phyloP scores from a whole-genome alignment of 2,797 vertebrate species.

The Corythornis leucogaster region DNA sequence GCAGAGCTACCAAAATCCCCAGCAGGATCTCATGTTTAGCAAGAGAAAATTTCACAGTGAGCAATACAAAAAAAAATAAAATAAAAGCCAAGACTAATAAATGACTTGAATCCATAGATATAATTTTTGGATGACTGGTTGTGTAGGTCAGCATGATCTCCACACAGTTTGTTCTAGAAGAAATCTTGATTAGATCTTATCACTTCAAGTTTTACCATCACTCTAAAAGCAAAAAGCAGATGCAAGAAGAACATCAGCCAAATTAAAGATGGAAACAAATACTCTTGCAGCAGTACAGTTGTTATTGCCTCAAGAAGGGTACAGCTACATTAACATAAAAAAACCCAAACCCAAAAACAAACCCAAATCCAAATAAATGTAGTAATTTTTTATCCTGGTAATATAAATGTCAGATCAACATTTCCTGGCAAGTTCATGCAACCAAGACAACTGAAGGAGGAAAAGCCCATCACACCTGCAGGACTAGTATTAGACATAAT shows the following conservation, averaged over 20 bases:
- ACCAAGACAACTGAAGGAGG: not conserved
- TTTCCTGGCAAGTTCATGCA: not conserved
- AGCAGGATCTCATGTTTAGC: constrained; percentile 32
- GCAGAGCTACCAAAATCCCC: constrained; percentile 33
- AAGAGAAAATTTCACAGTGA: constrained; percentile 6
- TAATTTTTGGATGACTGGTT: constrained; percentile 39
- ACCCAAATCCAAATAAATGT: not conserved
- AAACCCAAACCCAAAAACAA: not conserved
- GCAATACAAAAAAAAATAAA: constrained; percentile 27
- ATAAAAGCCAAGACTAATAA: constrained; percentile 57
- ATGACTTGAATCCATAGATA: constrained; percentile 22
- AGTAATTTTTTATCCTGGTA: not conserved
- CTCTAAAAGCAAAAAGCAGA: constrained; percentile 52
- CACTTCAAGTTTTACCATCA: not conserved
- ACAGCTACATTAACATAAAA: not conserved
- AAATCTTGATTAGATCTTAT: constrained; percentile 59
- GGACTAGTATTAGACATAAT: constrained; percentile 8
- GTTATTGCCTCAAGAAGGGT: constrained; percentile 11
- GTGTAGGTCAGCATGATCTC: constrained; percentile 15
- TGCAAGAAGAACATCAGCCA: constrained; percentile 36
- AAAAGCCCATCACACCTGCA: constrained; percentile 29
- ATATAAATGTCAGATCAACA: constrained; percentile 11
- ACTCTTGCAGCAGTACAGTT: not conserved
- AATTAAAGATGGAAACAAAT: constrained; percentile 58
- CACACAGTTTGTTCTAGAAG: constrained; percentile 46